These are phyloP conservation scores for Vireo griseus DNA, from an alignment of 2,797 vertebrate species.

Conservation along the genomic window DNA sequence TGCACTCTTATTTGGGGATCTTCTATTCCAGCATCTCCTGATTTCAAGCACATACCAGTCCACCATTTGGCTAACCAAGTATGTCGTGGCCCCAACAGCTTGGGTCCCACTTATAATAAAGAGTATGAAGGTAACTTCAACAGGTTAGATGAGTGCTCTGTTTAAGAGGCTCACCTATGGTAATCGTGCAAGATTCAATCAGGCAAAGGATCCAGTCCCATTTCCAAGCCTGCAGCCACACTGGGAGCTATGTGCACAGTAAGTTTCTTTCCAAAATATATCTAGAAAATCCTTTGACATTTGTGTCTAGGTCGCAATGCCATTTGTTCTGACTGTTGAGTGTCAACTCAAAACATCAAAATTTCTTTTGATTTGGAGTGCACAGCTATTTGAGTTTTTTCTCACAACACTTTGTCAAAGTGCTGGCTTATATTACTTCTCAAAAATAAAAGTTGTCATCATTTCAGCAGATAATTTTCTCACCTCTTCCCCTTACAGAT, in stretches of 20 bases:
- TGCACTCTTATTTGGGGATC: neutral
- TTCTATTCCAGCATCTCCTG: neutral
- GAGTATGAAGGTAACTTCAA: neutral
- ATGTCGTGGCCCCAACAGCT: neutral
- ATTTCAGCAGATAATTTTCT: neutral
- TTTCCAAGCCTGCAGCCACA: neutral
- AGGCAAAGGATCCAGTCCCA: neutral
- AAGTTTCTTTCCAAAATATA: neutral
- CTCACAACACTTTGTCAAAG: neutral
- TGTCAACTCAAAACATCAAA: neutral
- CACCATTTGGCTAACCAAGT: neutral
- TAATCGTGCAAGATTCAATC: rapidly evolving
- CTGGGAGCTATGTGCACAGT: neutral
- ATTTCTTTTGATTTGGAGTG: neutral
- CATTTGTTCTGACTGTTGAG: neutral
- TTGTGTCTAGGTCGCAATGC: neutral
- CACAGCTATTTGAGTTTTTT: neutral
- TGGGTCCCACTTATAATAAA: neutral
- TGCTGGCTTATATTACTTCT: neutral
- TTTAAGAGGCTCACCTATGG: neutral
- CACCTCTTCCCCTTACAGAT: neutral
- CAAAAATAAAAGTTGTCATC: neutral
- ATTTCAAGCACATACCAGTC: neutral
- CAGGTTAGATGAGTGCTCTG: neutral
- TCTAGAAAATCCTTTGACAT: neutral